Percentiles rank a stretch among this genome's conserved stretches.
Evolutionary conservation across 2,113 vertebrate species (phyloP).

Genomic region (Electrona antarctica): DNA sequence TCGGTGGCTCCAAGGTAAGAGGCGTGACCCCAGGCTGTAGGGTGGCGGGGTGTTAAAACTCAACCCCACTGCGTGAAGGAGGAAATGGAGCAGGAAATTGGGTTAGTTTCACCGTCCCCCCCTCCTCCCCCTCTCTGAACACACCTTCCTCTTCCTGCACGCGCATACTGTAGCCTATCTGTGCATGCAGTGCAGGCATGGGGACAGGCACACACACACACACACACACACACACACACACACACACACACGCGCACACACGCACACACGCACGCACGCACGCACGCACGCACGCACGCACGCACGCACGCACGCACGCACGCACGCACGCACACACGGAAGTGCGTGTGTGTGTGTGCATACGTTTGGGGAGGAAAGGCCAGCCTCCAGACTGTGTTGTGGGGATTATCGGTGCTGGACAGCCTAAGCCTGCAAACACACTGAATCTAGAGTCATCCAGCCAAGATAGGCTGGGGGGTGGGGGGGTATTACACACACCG

Average conservation of each 20-base stretch:
- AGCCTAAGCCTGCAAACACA: conserved; percentile 72
- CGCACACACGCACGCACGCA: not conserved
- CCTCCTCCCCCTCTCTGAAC: conserved; percentile 60
- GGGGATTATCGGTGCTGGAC: conserved; percentile 66
- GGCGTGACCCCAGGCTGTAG: conserved; percentile 64
- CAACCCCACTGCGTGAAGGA: conserved; percentile 56
- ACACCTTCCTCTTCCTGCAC: conserved; percentile 39
- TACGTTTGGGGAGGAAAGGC: conserved; percentile 37
- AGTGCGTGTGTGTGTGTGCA: conserved; percentile 46
- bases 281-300: conserved; percentile 3
- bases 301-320: not conserved
- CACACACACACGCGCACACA: not conserved
- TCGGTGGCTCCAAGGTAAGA: conserved; percentile 61
- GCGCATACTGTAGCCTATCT: not conserved
- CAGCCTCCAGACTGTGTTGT: conserved; percentile 47
- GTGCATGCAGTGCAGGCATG: too few species aligned
- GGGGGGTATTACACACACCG: conserved; percentile 67
- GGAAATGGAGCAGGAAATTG: conserved; percentile 83
- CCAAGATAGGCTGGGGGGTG: conserved; percentile 66
- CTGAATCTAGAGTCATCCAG: conserved; percentile 80
- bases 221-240: conserved; percentile 11
- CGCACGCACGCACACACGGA: conserved; percentile 13
- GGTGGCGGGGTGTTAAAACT: conserved; percentile 62
- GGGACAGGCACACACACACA: not conserved
- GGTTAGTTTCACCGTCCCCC: conserved; percentile 71